Percentiles rank a stretch among this genome's conserved stretches.
Evolutionary conservation across 64 coral and sea anemone species (phyloP).

Genomic region (Porites lutea): DNA sequence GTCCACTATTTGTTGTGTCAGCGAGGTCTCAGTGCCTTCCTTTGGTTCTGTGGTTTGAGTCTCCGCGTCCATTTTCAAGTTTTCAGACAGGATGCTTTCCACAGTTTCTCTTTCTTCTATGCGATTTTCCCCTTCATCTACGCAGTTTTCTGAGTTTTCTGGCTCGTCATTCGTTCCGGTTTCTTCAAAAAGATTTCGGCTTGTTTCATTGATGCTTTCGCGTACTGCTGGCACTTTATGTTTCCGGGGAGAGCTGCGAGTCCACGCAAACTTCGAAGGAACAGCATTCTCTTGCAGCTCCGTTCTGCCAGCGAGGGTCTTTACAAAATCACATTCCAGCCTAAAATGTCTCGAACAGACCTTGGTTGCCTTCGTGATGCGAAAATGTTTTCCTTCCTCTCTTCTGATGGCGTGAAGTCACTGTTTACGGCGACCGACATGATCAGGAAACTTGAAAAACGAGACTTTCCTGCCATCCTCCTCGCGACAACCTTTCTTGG

Average conservation of each 20-base stretch:
- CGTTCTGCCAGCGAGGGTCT: conserved; percentile 12
- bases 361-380: conserved; percentile 27
- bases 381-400: conserved; percentile 57
- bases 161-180: background rate
- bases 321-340: conserved; percentile 11
- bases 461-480: conserved; percentile 18
- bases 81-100: background rate
- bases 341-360: conserved; percentile 63
- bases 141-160: background rate
- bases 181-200: background rate
- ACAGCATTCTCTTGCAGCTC: background rate
- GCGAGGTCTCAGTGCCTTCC: background rate
- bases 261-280: conserved; percentile 32
- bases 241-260: conserved; percentile 27
- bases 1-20: conserved; percentile 16
- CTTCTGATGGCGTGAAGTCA: conserved; percentile 54
- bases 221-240: background rate
- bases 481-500: conserved; percentile 18
- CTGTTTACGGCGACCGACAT: conserved; percentile 1
- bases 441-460: conserved; percentile 10
- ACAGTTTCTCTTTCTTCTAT: too few relatives aligned
- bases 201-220: background rate
- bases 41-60: conserved; percentile 32
- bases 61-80: background rate
- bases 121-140: background rate